Evolutionary conservation across 2,113 vertebrate genomes (phyloP).

Genomic region (Bettongia penicillata): DNA sequence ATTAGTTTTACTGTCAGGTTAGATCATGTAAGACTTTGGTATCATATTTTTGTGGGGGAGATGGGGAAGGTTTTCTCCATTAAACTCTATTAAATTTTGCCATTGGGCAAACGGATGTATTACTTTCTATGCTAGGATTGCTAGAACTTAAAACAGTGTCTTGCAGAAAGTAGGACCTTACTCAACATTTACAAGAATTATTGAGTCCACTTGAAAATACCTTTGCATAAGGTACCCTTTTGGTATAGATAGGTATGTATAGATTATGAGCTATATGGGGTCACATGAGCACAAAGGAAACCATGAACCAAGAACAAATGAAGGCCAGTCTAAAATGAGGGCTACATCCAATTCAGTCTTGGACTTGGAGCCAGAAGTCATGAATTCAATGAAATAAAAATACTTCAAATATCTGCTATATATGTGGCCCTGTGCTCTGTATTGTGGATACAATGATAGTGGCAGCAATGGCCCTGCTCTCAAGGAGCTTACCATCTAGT

Average conservation of each 20-base stretch:
- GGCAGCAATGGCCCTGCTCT: not conserved
- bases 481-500: not conserved
- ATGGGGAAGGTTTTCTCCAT: not conserved
- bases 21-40: not conserved
- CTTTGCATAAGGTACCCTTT: not conserved
- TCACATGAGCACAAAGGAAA: not conserved
- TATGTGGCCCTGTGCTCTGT: not conserved
- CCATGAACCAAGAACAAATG: not conserved
- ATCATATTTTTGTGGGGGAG: too few species aligned
- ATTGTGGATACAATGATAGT: not conserved
- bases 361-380: too few species aligned
- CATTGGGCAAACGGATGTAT: not conserved
- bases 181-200: not conserved
- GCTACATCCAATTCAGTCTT: not conserved
- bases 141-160: not conserved
- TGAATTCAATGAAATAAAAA: not conserved
- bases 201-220: not conserved
- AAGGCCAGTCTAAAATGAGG: not conserved
- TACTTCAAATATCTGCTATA: not conserved
- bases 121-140: not conserved
- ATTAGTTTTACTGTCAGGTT: not conserved
- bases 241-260: not conserved
- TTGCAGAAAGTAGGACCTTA: not conserved
- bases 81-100: not conserved
- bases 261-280: not conserved